phyloP scores from a whole-genome alignment of 2,888 invertebrate genomes.

The Nemurella pictetii region DNA sequence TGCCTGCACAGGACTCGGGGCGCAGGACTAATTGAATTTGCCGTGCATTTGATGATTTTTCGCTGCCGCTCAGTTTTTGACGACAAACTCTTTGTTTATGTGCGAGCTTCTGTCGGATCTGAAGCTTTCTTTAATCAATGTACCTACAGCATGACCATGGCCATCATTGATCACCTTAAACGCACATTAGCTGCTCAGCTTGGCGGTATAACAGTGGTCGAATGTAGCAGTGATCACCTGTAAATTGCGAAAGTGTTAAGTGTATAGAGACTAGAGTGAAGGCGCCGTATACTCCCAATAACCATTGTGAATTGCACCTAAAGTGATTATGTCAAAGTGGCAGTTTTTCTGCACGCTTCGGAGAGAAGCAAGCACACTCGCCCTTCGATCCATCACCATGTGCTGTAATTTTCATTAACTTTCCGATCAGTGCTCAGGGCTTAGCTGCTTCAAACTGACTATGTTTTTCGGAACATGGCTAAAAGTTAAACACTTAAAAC shows the following conservation, averaged over 20 bases:
- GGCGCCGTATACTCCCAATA: no score
- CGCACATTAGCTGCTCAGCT: not conserved
- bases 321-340: no score
- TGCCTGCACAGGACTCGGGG: not conserved
- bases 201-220: no score
- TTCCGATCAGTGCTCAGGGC: no score
- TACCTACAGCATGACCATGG: not conserved
- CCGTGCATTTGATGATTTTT: not conserved
- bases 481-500: constrained; percentile 15
- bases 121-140: not conserved
- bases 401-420: no score
- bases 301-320: no score
- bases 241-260: no score
- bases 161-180: not conserved
- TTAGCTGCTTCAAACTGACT: not conserved
- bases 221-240: not conserved
- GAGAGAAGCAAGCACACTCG: no score
- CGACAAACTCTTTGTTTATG: not conserved
- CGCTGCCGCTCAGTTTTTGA: not conserved
- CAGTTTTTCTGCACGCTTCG: no score
- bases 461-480: not conserved
- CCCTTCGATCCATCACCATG: no score
- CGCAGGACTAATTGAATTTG: not conserved
- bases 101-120: not conserved
- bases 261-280: no score